These are phyloP conservation scores for Drosophila pseudotalamancana DNA, from an alignment of 2,888 invertebrate species.

Conservation along the genomic window DNA sequence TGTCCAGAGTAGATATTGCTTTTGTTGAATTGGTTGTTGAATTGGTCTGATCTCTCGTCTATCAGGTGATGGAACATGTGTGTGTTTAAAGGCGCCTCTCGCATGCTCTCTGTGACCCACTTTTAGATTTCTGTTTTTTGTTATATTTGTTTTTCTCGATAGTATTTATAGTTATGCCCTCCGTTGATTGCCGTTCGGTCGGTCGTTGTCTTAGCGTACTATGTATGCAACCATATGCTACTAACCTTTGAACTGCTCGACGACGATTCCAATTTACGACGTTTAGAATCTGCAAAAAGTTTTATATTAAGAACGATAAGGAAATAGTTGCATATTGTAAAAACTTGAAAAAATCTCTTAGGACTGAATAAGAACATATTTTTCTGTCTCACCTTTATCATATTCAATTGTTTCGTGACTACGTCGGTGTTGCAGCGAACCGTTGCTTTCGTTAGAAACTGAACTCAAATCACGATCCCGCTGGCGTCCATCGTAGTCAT, in stretches of 20 bases:
- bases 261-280: slow-evolving; percentile 92
- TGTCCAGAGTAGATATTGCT: slow-evolving; percentile 29
- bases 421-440: slow-evolving; percentile 85
- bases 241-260: slow-evolving; percentile 91
- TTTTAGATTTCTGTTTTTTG: slow-evolving; percentile 1
- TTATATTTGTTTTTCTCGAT: slow-evolving; percentile 15
- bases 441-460: slow-evolving; percentile 86
- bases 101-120: slow-evolving; percentile 15
- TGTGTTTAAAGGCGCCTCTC: slow-evolving; percentile 21
- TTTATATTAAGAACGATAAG: no score
- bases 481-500: slow-evolving; percentile 85
- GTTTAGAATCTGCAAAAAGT: slow-evolving; percentile 88
- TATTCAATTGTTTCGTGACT: slow-evolving; percentile 86
- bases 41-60: slow-evolving; percentile 29
- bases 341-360: neutral
- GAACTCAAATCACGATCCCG: slow-evolving; percentile 87
- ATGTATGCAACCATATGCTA: slow-evolving; percentile 86
- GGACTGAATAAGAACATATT: neutral
- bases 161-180: slow-evolving; percentile 34
- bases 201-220: slow-evolving; percentile 79
- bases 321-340: no score
- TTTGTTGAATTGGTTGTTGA: slow-evolving; percentile 26
- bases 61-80: slow-evolving; percentile 19
- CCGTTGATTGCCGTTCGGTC: slow-evolving; percentile 47
- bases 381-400: slow-evolving; percentile 85